Conservation (phyloP, 2,888 invertebrate species). For the Nowickia ferox region DNA sequence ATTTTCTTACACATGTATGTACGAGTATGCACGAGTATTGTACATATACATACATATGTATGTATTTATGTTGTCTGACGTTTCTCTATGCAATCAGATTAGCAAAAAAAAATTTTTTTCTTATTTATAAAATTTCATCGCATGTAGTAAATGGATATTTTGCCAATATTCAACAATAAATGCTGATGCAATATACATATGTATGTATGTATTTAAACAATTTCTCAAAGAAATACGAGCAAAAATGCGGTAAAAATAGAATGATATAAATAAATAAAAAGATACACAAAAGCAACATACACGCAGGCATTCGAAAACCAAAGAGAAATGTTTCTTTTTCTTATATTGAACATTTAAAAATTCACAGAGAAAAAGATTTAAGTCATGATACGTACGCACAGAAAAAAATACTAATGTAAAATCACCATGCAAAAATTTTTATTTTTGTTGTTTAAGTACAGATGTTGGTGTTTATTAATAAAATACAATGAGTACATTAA, state of each 20-base stretch:
- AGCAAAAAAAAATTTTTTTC: neutral
- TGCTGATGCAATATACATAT: conserved; percentile 68
- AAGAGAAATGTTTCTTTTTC: conserved; percentile 18
- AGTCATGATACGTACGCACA: conserved; percentile 33
- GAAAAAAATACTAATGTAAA: neutral
- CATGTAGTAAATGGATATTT: neutral
- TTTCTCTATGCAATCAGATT: too few relatives aligned
- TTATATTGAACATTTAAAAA: conserved; percentile 10
- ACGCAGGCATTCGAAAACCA: conserved; percentile 3
- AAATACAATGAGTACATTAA: too few relatives aligned
- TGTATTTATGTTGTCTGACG: too few relatives aligned
- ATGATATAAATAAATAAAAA: neutral
- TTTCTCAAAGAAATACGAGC: conserved; percentile 53
- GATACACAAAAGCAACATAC: neutral
- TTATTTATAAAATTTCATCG: conserved; percentile 1
- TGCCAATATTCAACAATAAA: neutral
- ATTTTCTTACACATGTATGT: too few relatives aligned
- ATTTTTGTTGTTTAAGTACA: too few relatives aligned
- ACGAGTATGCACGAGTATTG: too few relatives aligned
- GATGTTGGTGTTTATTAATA: too few relatives aligned
- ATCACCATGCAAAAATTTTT: too few relatives aligned
- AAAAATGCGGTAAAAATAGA: conserved; percentile 13
- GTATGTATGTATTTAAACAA: neutral
- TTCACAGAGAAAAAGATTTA: conserved; percentile 2
- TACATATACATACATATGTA: too few relatives aligned